Evolutionary conservation across 2,797 vertebrate species (phyloP), one percentile per base, ranked within the genome.

Genomic region (Odontamblyopus rebecca): DNA sequence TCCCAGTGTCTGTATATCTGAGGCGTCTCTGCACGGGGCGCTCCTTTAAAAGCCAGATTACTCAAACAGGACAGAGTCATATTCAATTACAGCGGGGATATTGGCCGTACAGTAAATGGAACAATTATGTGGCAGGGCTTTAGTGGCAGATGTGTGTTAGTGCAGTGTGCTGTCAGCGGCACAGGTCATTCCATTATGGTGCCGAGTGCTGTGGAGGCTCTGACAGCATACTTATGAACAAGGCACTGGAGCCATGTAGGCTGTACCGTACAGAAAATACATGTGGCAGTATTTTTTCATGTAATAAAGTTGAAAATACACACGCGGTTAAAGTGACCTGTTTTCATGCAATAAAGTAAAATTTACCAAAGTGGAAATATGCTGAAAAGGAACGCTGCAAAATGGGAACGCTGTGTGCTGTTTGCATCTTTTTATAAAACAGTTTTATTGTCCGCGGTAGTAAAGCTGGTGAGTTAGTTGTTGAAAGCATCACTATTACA

Each of bases 1-100:
- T 78, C 82, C 83, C 82, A 75, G 68, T 67, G 86, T 79, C 83
- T 89, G 75, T 82, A 70, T 70, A 80, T 77, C 65, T 79, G 74
- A 83, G n/a, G 41, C 76, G 50, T 56, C 69, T 76, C 76, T 68
- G 63, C 71, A 30, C 27, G 66, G 61, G 88, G 85, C 73, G 23
- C 27, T 66, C 73, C 79, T 86, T 81, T 84, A 89, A 90, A 48
- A 87, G 74, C 63, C 76, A 88, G 80, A 91, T 90, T 85, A 90
- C 84, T 93, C 86, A 90, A 86, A 88, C 83, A 83, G 82, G 81
- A 90, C 88, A 86, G 89, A 90, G 90, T 91, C 91, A 90, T 91
- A 88, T 89, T 91, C 85, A 89, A 90, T 91, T 90, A 92, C 83
- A 68, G 60, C 61, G 13, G 73, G 78, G 84, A 88, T 90, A 90